Conservation (phyloP, 2,888 invertebrate genomes). For the Habrosyne pyritoides region DNA sequence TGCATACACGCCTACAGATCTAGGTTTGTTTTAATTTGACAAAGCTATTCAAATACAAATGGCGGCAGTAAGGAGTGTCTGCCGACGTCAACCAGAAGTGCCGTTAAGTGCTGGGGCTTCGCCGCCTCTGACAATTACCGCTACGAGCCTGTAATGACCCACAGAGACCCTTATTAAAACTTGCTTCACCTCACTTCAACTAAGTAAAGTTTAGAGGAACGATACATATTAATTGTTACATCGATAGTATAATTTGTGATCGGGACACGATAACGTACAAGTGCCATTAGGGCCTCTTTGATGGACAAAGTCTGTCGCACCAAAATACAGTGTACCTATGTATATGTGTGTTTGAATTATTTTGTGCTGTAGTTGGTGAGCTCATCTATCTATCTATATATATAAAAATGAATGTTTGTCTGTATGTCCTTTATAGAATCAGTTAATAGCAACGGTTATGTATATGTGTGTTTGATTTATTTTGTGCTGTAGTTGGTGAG, state of each 20-base stretch:
- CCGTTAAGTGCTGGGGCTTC: slow-evolving; percentile 61
- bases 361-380: too few species aligned
- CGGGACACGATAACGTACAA: slow-evolving; percentile 31
- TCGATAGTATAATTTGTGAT: slow-evolving; percentile 60
- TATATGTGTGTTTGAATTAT: background rate
- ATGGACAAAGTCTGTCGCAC: slow-evolving; percentile 9
- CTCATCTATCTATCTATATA: too few species aligned
- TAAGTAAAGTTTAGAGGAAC: slow-evolving; percentile 70
- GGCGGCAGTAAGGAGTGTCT: slow-evolving; percentile 47
- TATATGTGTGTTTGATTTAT: too few species aligned
- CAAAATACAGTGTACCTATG: background rate
- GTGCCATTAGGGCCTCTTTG: slow-evolving; percentile 26
- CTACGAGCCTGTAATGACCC: slow-evolving; percentile 72
- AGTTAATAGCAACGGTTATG: too few species aligned
- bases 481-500: too few species aligned
- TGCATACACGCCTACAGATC: slow-evolving; percentile 17
- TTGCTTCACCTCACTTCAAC: slow-evolving; percentile 64
- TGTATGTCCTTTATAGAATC: too few species aligned
- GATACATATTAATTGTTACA: slow-evolving; percentile 73
- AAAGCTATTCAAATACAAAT: slow-evolving; percentile 51
- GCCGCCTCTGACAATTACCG: slow-evolving; percentile 69
- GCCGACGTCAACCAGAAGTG: slow-evolving; percentile 61
- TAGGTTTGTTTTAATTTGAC: slow-evolving; percentile 32
- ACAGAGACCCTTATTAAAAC: slow-evolving; percentile 77
- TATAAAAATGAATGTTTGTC: too few species aligned